Evolutionary conservation across 1,140 invertebrate species (phyloP).

Genomic region (Diprion similis): DNA sequence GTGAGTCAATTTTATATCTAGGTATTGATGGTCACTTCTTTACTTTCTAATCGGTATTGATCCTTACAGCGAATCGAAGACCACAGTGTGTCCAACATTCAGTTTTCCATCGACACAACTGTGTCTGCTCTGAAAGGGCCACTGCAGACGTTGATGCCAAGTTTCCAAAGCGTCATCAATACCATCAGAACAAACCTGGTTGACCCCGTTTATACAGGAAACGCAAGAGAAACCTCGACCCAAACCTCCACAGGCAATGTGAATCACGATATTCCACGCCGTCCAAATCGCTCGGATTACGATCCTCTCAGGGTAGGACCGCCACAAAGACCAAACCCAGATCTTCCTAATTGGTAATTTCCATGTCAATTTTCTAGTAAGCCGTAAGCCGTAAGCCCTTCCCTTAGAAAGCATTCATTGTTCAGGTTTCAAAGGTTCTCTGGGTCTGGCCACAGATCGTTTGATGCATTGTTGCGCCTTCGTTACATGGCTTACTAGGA

Average conservation of each 20-base stretch:
- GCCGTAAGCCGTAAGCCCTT: neutral
- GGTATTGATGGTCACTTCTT: conserved; percentile 14
- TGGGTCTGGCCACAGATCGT: conserved; percentile 8
- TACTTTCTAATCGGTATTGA: conserved; percentile 16
- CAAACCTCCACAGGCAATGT: conserved; percentile 37
- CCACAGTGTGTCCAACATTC: conserved; percentile 51
- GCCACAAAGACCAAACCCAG: neutral
- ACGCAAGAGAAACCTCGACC: conserved; percentile 35
- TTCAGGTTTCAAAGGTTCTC: conserved; percentile 18
- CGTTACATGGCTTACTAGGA: neutral
- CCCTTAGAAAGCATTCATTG: neutral
- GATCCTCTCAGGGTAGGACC: conserved; percentile 42
- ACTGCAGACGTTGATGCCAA: conserved; percentile 57
- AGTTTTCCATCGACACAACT: conserved; percentile 53
- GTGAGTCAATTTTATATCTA: conserved; percentile 51
- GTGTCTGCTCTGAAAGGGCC: conserved; percentile 54
- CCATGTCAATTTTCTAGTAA: neutral
- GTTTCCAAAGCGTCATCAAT: conserved; percentile 51
- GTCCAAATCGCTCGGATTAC: conserved; percentile 18
- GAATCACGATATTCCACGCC: neutral
- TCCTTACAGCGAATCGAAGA: conserved; percentile 55
- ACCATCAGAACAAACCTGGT: conserved; percentile 60
- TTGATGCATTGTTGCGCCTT: neutral
- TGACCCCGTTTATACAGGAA: conserved; percentile 45
- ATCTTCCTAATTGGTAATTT: conserved; percentile 22